These are phyloP conservation scores for Patagioenas fasciata DNA, from an alignment of 2,113 vertebrate genomes.

Conservation along the genomic window DNA sequence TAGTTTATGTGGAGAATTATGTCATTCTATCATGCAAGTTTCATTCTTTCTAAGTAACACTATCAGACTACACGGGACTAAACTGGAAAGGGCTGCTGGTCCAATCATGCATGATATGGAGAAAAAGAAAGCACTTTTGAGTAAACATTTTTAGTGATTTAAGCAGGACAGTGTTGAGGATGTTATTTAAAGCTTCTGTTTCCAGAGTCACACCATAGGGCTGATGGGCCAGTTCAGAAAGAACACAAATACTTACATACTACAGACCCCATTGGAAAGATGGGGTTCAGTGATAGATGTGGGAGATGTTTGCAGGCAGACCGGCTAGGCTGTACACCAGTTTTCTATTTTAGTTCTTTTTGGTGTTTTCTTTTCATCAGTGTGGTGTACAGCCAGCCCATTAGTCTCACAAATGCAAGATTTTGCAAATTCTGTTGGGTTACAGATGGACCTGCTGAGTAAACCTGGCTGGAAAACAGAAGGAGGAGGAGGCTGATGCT, in stretches of 20 bases:
- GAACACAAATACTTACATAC: not conserved
- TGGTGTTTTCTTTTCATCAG: not conserved
- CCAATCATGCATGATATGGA: not conserved
- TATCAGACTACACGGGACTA: not conserved
- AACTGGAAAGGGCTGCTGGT: not conserved
- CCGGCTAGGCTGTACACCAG: fast-evolving
- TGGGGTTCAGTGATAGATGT: fast-evolving
- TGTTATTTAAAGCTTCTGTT: not conserved
- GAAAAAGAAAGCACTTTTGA: not conserved
- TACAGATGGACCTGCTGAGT: not conserved
- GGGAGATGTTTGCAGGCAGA: not conserved
- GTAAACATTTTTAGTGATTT: not conserved
- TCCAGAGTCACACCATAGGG: not conserved
- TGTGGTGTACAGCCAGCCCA: fast-evolving
- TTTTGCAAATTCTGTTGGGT: not conserved
- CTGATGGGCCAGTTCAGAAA: fast-evolving
- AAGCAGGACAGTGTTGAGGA: not conserved
- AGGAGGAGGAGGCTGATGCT: not conserved
- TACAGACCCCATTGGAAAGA: not conserved
- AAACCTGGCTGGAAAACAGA: not conserved
- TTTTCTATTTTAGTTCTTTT: not conserved
- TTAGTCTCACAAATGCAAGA: not conserved
- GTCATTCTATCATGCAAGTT: not conserved
- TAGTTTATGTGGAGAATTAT: not conserved
- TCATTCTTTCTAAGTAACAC: not conserved